Evolutionary conservation across 1,140 invertebrate species (phyloP).

Genomic region (Zophobas morio): DNA sequence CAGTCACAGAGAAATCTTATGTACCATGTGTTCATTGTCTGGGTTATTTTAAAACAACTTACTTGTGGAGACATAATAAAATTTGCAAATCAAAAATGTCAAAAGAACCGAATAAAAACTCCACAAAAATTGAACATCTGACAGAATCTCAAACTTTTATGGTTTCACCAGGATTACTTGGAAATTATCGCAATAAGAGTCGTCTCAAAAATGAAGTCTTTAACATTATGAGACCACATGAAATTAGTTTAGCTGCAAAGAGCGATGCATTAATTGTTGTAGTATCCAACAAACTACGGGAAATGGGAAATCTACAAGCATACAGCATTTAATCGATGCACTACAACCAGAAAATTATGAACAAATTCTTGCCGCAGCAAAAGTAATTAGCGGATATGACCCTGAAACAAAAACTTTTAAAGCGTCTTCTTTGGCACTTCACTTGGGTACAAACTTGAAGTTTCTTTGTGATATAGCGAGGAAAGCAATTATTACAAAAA

Average conservation of each 20-base stretch:
- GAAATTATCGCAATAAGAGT: no score
- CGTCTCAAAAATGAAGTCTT: background rate
- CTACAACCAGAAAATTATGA: slow-evolving; percentile 51
- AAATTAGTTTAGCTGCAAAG: slow-evolving; percentile 50
- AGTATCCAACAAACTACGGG: no score
- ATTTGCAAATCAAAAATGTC: no score
- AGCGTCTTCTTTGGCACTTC: slow-evolving; percentile 51
- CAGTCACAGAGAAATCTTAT: no score
- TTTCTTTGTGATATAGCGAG: slow-evolving; percentile 52
- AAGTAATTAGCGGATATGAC: slow-evolving; percentile 55
- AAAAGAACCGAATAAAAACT: no score
- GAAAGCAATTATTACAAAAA: slow-evolving; percentile 52
- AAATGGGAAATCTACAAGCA: no score
- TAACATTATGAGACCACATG: slow-evolving; percentile 49
- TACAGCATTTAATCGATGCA: slow-evolving; percentile 21
- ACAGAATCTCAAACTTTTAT: no score
- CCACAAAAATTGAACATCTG: no score
- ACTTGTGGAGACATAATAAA: no score
- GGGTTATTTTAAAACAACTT: no score
- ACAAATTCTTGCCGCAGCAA: slow-evolving; percentile 44
- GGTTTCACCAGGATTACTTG: no score
- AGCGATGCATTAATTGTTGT: slow-evolving; percentile 49
- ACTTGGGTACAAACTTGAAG: slow-evolving; percentile 53
- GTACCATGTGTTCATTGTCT: no score
- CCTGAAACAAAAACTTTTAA: slow-evolving; percentile 49